Base-by-base conservation (phyloP, 2,113 vertebrate species). In the Misgurnus mizolepis region DNA sequence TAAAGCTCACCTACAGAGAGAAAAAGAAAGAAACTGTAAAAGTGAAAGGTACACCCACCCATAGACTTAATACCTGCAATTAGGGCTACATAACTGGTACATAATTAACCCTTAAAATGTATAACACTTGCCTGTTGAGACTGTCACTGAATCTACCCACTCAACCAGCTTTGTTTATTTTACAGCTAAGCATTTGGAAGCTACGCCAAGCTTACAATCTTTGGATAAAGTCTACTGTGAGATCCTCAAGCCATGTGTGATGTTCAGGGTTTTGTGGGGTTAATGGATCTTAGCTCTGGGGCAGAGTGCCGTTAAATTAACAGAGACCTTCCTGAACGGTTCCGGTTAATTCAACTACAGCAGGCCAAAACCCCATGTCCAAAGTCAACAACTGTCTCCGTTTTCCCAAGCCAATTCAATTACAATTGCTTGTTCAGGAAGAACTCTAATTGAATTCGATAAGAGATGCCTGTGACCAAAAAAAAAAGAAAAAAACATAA, bases 271-370 rank as follows among this genome's bases (percentile, higher is more conserved):
- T 62, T 58, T 80, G 17, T 56, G 18, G 10, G 58, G 78, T 84
- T 80, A 84, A 77, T 84, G 78, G 78, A 74, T 77, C 55, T 55
- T 6, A 22, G 82, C 78, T 76, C 22, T 66, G 60, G 66, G 77
- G 78, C 45, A 75, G 75, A 76, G 15, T 5, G 41, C 56, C 69
- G 78, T 66, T 76, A 83, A 83, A 80, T 84, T 67, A 84, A 84
- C 78, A 68, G 71, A 72, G 72, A 76, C 67, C 79, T 67, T 41
- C 65, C 53, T 73, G 78, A 80, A 68, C 71, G 65, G 34, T 61
- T 65, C 67, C 76, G 64, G 71, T 77, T 80, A 76, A 80, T 76
- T 41, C 49, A 61, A 55, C 72, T 80, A 67, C 71, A 77, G 50
- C 27, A 41, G 67, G 39, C 53, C 17, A 41, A 65, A 67, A 27